phyloP scores from a whole-genome alignment of 2,113 vertebrate genomes.

The Antigone vipio region DNA sequence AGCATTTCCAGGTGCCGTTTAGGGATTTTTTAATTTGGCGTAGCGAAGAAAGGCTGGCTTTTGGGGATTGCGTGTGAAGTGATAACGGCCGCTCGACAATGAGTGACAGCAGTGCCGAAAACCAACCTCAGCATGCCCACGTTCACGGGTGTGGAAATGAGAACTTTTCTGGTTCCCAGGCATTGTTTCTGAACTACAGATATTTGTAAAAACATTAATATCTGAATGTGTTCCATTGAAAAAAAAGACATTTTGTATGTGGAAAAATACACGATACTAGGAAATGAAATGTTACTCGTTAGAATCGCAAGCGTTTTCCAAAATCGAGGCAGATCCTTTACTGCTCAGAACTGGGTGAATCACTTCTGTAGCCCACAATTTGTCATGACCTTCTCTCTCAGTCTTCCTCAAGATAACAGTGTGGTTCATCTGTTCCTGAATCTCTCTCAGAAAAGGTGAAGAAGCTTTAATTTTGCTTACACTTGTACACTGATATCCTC shows the following conservation, averaged over 20 bases:
- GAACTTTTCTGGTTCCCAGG: background rate
- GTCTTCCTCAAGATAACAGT: background rate
- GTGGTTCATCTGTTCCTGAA: background rate
- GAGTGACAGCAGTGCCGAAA: background rate
- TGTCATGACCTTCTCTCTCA: background rate
- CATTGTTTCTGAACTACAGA: background rate
- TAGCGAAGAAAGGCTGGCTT: background rate
- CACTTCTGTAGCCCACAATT: background rate
- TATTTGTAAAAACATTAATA: background rate
- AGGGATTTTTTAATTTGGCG: background rate
- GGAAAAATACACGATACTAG: fast-evolving
- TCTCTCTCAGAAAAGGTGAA: background rate
- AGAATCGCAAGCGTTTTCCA: background rate
- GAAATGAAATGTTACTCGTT: background rate
- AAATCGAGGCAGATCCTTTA: background rate
- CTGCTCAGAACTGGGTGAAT: background rate
- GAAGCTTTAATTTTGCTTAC: background rate
- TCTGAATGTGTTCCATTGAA: background rate
- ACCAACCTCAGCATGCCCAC: background rate
- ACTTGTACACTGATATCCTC: background rate
- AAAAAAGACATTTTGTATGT: background rate
- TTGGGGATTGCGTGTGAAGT: background rate
- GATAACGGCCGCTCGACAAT: background rate
- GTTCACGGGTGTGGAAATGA: background rate
- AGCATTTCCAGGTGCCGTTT: background rate